Base-by-base conservation (phyloP, 2,888 invertebrate genomes). In the Chloromyia formosa region DNA sequence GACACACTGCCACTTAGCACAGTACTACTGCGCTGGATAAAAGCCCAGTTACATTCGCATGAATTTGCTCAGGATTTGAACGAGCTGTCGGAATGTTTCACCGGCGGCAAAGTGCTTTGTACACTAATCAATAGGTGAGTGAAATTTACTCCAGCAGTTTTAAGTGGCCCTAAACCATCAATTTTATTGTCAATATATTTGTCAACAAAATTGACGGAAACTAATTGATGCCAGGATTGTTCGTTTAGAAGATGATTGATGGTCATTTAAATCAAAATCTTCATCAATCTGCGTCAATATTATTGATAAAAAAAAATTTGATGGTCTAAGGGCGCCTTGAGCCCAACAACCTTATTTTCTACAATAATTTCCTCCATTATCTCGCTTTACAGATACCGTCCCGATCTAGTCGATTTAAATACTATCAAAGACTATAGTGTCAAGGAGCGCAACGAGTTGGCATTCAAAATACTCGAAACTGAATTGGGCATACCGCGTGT, bases 381-480 rank as follows among this genome's bases (percentile, higher is more conserved):
- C n/a, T n/a, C n/a, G n/a, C 16, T 4, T 49, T 90, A 90, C 81
- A 92, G 94, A 78, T 97, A 97, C 87, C 89, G 97, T 76, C 97
- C 97, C 1, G 95, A 97, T 86, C 88, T 97, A 80, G 88, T 97
- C 79, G 94, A 96, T 79, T 90, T 91, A 81, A 88, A 88, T 80
- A 86, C 89, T 71, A 86, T 94, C 64, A 88, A 89, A 80, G 88
- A 90, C 74, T 88, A 89, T 79, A 91, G 91, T 77, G 85, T 90
- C 2, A 87, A 88, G 42, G 89, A 90, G 78, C 91, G 93, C 81
- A 93, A 94, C 82, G 92, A 94, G 80, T 84, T 92, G 75, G 95
- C 95, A n/a, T 96, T 96, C 84, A 92, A 93, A 81, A 89, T 94
- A 73, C 88, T 97, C 64, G 94, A 96, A 79, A 90, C 91, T 77